A percentile compares a stretch with the other conserved stretches of the same genome.
These are phyloP conservation scores for Tenebrio molitor DNA, from an alignment of 1,140 invertebrate genomes.

Conservation along the genomic window DNA sequence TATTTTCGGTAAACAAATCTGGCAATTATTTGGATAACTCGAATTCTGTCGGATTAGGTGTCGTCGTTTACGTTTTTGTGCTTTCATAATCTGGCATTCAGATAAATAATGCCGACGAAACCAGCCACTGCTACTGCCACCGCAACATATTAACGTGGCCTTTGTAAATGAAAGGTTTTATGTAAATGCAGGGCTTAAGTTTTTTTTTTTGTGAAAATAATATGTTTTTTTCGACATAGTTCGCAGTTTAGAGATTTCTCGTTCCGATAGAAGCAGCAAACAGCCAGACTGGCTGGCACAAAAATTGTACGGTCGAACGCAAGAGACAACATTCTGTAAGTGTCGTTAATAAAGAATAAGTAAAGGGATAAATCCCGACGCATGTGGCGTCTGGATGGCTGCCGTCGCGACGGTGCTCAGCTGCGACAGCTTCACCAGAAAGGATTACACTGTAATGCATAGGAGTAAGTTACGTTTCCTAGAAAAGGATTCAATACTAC, in stretches of 20 bases:
- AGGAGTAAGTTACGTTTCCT: constrained; percentile 35
- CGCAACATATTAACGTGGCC: too few species aligned
- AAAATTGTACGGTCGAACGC: neutral
- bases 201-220: constrained; percentile 1
- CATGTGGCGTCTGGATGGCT: constrained; percentile 49
- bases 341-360: constrained; percentile 52
- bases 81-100: neutral
- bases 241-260: neutral
- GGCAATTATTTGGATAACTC: constrained; percentile 4
- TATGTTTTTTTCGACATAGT: too few species aligned
- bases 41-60: constrained; percentile 1
- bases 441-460: constrained; percentile 54
- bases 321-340: constrained; percentile 48
- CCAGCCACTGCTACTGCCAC: neutral
- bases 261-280: neutral
- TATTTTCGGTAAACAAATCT: constrained; percentile 5
- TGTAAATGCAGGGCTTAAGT: neutral
- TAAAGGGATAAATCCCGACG: constrained; percentile 51
- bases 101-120: neutral
- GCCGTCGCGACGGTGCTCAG: constrained; percentile 53
- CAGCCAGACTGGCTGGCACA: neutral
- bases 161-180: too few species aligned
- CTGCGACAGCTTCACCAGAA: constrained; percentile 53
- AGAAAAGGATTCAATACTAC: constrained; percentile 16
- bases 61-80: constrained; percentile 1